Conservation (phyloP, 2,113 vertebrate genomes). For the Amia ocellicauda region DNA sequence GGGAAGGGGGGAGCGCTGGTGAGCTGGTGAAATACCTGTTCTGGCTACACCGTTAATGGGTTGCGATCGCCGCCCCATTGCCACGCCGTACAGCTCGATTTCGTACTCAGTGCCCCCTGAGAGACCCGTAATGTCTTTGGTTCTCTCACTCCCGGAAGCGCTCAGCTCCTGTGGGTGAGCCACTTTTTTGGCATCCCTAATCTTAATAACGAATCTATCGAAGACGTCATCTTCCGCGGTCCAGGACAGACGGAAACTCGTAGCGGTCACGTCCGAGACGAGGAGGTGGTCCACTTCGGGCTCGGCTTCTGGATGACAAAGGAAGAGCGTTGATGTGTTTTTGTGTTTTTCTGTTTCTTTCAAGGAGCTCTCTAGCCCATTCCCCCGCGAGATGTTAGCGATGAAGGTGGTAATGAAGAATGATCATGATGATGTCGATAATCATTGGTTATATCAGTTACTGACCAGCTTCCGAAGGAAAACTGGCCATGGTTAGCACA, state of each 20-base stretch:
- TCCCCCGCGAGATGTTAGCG: conserved; percentile 27
- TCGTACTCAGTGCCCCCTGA: conserved; percentile 81
- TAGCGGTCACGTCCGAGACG: conserved; percentile 73
- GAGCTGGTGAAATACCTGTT: conserved; percentile 78
- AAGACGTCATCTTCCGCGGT: conserved; percentile 82
- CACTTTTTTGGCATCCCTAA: conserved; percentile 67
- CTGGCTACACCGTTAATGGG: conserved; percentile 70
- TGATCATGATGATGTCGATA: too few species aligned
- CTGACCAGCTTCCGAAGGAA: too few species aligned
- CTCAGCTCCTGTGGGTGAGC: conserved; percentile 73
- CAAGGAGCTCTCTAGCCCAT: not conserved
- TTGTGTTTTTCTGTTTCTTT: too few species aligned
- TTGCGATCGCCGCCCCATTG: conserved; percentile 77
- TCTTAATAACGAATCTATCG: conserved; percentile 86
- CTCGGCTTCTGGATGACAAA: conserved; percentile 77
- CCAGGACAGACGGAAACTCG: conserved; percentile 85
- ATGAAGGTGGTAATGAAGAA: conserved; percentile 4
- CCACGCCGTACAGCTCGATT: conserved; percentile 81
- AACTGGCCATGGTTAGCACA: too few species aligned
- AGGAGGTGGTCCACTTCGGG: conserved; percentile 84
- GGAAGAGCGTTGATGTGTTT: conserved; percentile 31
- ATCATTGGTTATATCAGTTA: too few species aligned
- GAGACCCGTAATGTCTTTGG: conserved; percentile 69
- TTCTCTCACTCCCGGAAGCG: conserved; percentile 72
- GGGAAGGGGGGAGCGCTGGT: not conserved